Evolutionary conservation across 2,888 invertebrate species (phyloP), one percentile per base, ranked within the genome.

Genomic region (Xanthia icteritia): DNA sequence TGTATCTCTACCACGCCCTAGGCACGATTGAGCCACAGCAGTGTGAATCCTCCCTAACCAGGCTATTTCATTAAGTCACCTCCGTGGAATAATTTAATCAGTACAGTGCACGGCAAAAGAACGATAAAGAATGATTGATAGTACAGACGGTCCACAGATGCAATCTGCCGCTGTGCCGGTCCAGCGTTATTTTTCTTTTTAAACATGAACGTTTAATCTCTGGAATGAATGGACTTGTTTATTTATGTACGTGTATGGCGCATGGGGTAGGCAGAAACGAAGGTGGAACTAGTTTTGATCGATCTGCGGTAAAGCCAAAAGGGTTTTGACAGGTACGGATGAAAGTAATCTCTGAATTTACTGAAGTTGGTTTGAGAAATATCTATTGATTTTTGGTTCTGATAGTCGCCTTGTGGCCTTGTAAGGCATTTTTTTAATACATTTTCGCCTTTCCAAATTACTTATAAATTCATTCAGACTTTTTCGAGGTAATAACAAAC

Each of bases 81-180:
- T 93, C 93, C 88, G 88, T 88, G 91, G 94, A 94, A 96, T 95
- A 96, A 95, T 96, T 96, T 96, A 96, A 96, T 96, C 96, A 95
- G 94, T 94, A 93, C 92, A 88, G 92, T 92, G 92, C 90, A 93
- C 94, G 94, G 94, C 94, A 94, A 94, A 95, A 95, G 92, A 92
- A 95, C 92, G 96, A 96, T 96, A 95, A 94, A 91, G 88, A 90
- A 95, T 96, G 96, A 96, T 96, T 94, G 96, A 96, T 96, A 93
- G 94, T 91, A 93, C 87, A 89, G 91, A 90, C 92, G 89, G 85
- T 90, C 90, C 86, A 88, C 86, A 89, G 93, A 92, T 93, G 92
- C 92, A 90, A 93, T 93, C 93, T 90, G 87, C 90, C 88, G 89
- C 85, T 84, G 86, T 82, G 86, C 85, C 82, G 83, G 83, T 66